Evolutionary conservation across 2,888 invertebrate species (phyloP), one percentile per base, ranked within the genome.

Genomic region (Chrysina gloriosa): DNA sequence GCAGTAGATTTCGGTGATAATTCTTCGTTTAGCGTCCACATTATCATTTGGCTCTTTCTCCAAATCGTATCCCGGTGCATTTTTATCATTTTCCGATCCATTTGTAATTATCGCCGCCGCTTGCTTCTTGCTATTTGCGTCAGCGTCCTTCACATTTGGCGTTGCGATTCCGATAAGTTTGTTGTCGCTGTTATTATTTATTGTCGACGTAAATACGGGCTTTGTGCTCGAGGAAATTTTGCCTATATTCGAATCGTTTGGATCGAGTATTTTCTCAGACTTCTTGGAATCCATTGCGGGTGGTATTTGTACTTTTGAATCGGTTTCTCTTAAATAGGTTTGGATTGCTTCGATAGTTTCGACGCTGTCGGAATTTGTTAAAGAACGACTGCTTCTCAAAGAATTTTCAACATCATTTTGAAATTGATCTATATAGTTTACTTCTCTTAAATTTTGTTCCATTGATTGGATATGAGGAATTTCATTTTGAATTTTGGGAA

Each of bases 301-400:
- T 16, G 1, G 9, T 7, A 7, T 25, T 9, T 31, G 31, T 16
- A 16, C 5, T 11, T 3, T 39, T 5, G 23, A n/a, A 25, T 58
- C 39, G 3, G 39, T 58, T 39, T 58, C 58, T 3, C 36, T n/a
- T 0, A 58, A 16, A 25, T 31, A 58, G 5, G 23, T 58, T 39
- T 58, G 23, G 11, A 58, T 58, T 14, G 58, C 58, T 39, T 58
- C 58, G 1, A 58, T 39, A 1, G 58, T 58, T 36, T 58, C 58
- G 4, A 19, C 11, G 2, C 14, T 39, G 4, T 42, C 56, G 4
- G 9, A 3, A 36, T 36, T 56, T 11, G 23, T 7, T 7, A 23
- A 0, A 23, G 34, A n/a, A n/a, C n/a, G n/a, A n/a, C n/a, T 34
- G 4, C 4, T 34, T n/a, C 11, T 34, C 2, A 11, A 3, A 34